phyloP scores from a whole-genome alignment of 1,140 invertebrate genomes.

The Trichoplusia ni region DNA sequence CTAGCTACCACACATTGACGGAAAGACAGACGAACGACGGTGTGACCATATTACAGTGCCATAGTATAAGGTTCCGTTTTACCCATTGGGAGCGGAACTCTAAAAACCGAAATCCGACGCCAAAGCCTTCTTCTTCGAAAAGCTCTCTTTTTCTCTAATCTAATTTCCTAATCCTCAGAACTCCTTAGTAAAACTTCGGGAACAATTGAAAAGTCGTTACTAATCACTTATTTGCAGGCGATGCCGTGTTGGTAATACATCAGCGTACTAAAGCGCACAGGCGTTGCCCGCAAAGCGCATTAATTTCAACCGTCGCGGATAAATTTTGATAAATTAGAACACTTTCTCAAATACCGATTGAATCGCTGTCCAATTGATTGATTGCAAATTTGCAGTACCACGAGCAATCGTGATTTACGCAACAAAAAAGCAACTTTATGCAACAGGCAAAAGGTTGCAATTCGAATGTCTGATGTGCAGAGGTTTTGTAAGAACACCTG shows the following conservation, averaged over 20 bases:
- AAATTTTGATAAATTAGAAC: slow-evolving; percentile 47
- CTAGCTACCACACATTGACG: too few species aligned
- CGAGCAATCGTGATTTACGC: too few species aligned
- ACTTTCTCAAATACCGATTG: slow-evolving; percentile 47
- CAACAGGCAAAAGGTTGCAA: not conserved
- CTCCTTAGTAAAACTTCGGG: not conserved
- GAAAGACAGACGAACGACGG: too few species aligned
- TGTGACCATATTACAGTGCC: too few species aligned
- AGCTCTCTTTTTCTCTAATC: not conserved
- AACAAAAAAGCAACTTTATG: not conserved
- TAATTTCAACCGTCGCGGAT: slow-evolving; percentile 32
- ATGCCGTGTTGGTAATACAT: slow-evolving; percentile 13
- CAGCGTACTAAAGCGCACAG: slow-evolving; percentile 27
- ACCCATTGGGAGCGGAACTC: not conserved
- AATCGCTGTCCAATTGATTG: slow-evolving; percentile 53
- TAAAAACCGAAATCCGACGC: not conserved
- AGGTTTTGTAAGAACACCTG: slow-evolving; percentile 7
- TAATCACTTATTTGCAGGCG: slow-evolving; percentile 5
- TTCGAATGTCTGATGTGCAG: not conserved
- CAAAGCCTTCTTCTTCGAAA: too few species aligned
- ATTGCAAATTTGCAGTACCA: too few species aligned
- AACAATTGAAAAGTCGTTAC: not conserved
- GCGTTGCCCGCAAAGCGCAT: slow-evolving; percentile 7
- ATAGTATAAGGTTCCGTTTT: too few species aligned
- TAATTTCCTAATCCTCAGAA: not conserved